Conservation (phyloP, 2,888 invertebrate species). For the Athalia cordata region DNA sequence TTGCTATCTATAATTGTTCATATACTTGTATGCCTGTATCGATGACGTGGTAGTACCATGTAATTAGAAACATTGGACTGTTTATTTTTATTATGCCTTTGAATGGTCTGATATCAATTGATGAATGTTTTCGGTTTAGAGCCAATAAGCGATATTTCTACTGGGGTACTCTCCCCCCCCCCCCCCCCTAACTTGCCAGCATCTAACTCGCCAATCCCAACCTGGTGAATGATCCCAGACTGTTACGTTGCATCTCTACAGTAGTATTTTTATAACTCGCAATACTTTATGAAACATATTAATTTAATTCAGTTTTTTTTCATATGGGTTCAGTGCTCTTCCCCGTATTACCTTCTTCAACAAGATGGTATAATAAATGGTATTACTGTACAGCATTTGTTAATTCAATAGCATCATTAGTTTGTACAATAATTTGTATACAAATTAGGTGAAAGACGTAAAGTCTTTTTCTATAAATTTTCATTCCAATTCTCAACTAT, state of each 20-base stretch:
- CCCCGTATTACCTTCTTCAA: background rate
- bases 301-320: slow-evolving; percentile 7
- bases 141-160: background rate
- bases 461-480: slow-evolving; percentile 15
- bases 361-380: slow-evolving; percentile 12
- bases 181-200: background rate
- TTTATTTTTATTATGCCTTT: slow-evolving; percentile 19
- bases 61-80: slow-evolving; percentile 14
- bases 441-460: slow-evolving; percentile 12
- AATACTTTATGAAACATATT: slow-evolving; percentile 4
- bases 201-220: background rate
- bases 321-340: slow-evolving; percentile 23
- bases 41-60: slow-evolving; percentile 11
- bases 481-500: background rate
- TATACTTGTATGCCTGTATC: slow-evolving; percentile 24
- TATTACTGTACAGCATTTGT: slow-evolving; percentile 23
- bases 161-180: background rate
- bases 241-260: slow-evolving; percentile 3
- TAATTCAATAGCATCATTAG: slow-evolving; percentile 11
- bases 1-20: slow-evolving; percentile 30
- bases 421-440: slow-evolving; percentile 30
- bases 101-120: slow-evolving; percentile 15
- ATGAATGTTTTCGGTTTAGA: slow-evolving; percentile 23
- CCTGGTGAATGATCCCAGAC: background rate
- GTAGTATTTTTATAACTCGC: background rate